Conservation (phyloP, 2,113 vertebrate species). For the Clarias macrocephalus region DNA sequence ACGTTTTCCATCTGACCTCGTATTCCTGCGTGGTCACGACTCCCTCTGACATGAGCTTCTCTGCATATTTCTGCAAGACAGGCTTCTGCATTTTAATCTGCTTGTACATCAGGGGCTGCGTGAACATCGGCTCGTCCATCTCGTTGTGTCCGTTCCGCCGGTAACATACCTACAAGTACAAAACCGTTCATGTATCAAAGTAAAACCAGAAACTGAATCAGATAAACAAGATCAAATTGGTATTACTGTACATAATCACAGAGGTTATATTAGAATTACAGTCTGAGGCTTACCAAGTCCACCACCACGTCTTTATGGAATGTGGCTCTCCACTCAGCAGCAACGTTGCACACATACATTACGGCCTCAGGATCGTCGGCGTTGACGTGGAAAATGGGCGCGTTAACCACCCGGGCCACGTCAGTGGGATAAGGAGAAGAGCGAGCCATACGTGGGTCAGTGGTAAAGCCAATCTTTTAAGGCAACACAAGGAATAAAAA, state of each 20-base stretch:
- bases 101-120: slow-evolving; percentile 97
- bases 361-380: slow-evolving; percentile 94
- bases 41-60: slow-evolving; percentile 88
- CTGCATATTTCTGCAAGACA: slow-evolving; percentile 91
- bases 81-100: slow-evolving; percentile 97
- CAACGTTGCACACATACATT: slow-evolving; percentile 94
- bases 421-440: slow-evolving; percentile 95
- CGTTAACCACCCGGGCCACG: slow-evolving; percentile 93
- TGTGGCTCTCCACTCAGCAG: slow-evolving; percentile 92
- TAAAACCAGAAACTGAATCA: neutral
- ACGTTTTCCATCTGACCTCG: slow-evolving; percentile 75
- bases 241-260: neutral
- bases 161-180: slow-evolving; percentile 83
- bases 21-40: slow-evolving; percentile 90
- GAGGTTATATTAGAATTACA: neutral
- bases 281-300: slow-evolving; percentile 81
- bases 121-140: slow-evolving; percentile 99
- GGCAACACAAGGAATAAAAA: neutral
- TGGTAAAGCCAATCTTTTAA: slow-evolving; percentile 93
- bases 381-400: slow-evolving; percentile 97
- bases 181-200: neutral
- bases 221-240: neutral
- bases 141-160: slow-evolving; percentile 94
- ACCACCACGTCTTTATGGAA: slow-evolving; percentile 98
- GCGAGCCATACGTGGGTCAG: slow-evolving; percentile 92